Evolutionary conservation across 2,888 invertebrate genomes (phyloP).

Genomic region (Epiblema foenella): DNA sequence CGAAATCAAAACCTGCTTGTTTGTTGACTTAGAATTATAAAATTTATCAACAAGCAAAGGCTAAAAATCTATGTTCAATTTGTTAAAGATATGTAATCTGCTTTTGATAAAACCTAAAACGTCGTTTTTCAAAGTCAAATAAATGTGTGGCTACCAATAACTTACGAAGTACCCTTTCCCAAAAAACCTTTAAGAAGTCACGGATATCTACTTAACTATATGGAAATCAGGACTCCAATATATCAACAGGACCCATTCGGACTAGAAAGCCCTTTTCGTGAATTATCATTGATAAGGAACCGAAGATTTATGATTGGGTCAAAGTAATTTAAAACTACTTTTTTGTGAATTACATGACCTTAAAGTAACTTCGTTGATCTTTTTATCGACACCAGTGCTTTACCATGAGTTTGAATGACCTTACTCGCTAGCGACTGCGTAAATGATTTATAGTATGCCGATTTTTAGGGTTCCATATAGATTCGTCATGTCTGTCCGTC

Average conservation of each 20-base stretch:
- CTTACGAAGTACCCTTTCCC: constrained; percentile 3
- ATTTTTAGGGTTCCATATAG: too few species aligned
- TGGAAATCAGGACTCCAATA: constrained; percentile 39
- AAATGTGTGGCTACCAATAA: constrained; percentile 2
- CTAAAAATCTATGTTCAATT: too few species aligned
- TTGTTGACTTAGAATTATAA: too few species aligned
- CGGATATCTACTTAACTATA: constrained; percentile 31
- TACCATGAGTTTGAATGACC: too few species aligned
- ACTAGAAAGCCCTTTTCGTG: constrained; percentile 24
- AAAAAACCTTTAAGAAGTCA: constrained; percentile 17
- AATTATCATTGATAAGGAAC: constrained; percentile 40
- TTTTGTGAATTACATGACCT: constrained; percentile 1
- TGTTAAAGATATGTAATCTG: too few species aligned
- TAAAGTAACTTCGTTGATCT: neutral
- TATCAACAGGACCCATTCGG: constrained; percentile 32
- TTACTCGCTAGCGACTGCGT: too few species aligned
- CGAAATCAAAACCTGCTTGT: too few species aligned
- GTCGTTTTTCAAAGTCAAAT: neutral
- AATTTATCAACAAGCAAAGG: too few species aligned
- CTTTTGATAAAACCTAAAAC: neutral
- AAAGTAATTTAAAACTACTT: constrained; percentile 15
- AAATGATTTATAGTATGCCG: too few species aligned
- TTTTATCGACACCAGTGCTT: too few species aligned
- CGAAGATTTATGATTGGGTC: constrained; percentile 34
- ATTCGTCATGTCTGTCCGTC: too few species aligned